Evolutionary conservation across 2,797 vertebrate species (phyloP), one percentile per base, ranked within the genome.

Genomic region (Iguana delicatissima): DNA sequence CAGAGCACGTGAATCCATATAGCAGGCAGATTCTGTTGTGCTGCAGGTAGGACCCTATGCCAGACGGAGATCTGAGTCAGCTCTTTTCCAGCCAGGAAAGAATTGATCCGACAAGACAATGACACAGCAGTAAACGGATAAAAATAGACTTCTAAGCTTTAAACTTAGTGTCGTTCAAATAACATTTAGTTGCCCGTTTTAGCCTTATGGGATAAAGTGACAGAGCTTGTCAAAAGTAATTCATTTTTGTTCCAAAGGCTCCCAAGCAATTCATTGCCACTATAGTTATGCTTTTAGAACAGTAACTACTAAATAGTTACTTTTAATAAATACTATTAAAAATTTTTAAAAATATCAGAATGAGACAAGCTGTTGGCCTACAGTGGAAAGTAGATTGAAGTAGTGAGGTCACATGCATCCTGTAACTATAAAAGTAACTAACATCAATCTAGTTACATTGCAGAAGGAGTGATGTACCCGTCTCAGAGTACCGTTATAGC

Each of bases 71-170:
- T 92, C 84, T n/a, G 46, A 89, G 87, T 93, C 90, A 94, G 94
- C 92, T 80, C 73, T 91, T 93, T 89, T n/a, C 4, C n/a, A 85
- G 94, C 93, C 91, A 92, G 67, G 67, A 82, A 35, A 87, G 77
- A 90, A 93, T 90, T 83, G 94, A 95, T 93, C 90, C 57, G 80
- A 67, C 6, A 89, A 95, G 93, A 92, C 84, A 74, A 89, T 96
- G 95, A 96, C 84, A 55, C 89, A 93, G 96, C 94, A 96, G 90
- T 92, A 92, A 94, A 93, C 89, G 84, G 90, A 92, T 82, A 95
- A 92, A 88, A 77, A 73, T 69, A 80, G 88, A 86, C 89, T 85
- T 80, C 20, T 89, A 89, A 87, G 83, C 89, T 81, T 90, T 82
- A 72, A 52, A 77, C 35, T 64, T 52, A 35, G 22, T 88, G 72